These are phyloP conservation scores for Andricus curvator DNA, from an alignment of 2,888 invertebrate species.

Conservation along the genomic window DNA sequence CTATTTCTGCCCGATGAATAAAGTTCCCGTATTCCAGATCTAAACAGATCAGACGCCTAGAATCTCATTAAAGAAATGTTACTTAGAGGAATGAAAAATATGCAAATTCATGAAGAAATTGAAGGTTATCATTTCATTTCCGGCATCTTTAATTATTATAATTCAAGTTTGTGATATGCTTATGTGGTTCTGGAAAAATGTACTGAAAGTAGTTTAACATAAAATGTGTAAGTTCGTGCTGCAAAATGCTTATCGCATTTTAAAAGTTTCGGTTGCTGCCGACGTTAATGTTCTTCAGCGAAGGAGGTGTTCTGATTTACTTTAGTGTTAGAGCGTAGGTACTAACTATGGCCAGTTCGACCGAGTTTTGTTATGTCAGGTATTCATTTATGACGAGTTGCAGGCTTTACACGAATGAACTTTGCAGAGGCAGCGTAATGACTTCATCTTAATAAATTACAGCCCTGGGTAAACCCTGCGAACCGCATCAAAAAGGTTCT, in stretches of 20 bases:
- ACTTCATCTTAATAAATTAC: constrained; percentile 75
- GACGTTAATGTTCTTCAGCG: neutral
- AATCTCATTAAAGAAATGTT: neutral
- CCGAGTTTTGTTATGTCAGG: constrained; percentile 57
- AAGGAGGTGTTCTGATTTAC: constrained; percentile 18
- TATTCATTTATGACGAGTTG: constrained; percentile 69
- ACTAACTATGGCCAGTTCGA: constrained; percentile 44
- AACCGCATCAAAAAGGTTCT: constrained; percentile 74
- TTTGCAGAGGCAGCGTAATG: constrained; percentile 62
- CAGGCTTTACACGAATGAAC: constrained; percentile 65
- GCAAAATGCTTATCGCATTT: constrained; percentile 19
- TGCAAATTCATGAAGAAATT: neutral
- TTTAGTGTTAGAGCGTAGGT: constrained; percentile 38
- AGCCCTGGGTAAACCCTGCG: constrained; percentile 67
- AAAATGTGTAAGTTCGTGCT: constrained; percentile 2
- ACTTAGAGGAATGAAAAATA: neutral
- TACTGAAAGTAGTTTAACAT: neutral
- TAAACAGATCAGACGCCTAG: neutral
- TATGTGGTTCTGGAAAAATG: neutral
- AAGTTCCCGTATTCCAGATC: neutral
- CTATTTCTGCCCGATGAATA: neutral
- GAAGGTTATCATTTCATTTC: neutral
- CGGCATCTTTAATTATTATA: neutral
- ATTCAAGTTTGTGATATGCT: neutral
- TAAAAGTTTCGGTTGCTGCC: constrained; percentile 12